Evolutionary conservation across 2,113 vertebrate genomes (phyloP).

Genomic region (Sinosuthora webbiana): DNA sequence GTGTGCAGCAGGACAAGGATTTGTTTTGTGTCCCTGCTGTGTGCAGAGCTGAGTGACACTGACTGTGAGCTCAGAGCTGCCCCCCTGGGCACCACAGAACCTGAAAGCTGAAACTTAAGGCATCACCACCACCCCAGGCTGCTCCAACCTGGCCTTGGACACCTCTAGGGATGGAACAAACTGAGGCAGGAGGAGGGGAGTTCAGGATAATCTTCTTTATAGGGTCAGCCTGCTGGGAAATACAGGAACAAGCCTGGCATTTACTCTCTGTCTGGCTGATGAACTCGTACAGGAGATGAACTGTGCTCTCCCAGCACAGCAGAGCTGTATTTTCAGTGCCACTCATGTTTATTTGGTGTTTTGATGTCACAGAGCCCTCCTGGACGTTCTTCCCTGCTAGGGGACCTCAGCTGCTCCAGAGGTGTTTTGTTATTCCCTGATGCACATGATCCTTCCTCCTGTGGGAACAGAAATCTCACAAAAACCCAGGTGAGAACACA

Average conservation of each 20-base stretch:
- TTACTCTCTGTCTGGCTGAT: not conserved
- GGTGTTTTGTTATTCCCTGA: not conserved
- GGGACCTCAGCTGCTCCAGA: too few relatives aligned
- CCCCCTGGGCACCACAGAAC: too few relatives aligned
- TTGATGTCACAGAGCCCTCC: not conserved
- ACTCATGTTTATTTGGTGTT: accelerated
- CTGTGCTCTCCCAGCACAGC: not conserved
- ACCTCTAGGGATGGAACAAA: not conserved
- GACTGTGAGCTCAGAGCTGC: too few relatives aligned
- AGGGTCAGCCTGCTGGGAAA: not conserved
- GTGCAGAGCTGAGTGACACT: too few relatives aligned
- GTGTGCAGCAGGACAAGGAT: too few relatives aligned
- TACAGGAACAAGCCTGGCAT: not conserved
- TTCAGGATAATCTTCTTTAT: not conserved
- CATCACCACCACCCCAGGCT: too few relatives aligned
- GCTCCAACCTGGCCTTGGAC: not conserved
- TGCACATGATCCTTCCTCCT: not conserved
- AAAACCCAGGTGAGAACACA: not conserved
- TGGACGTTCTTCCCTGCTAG: too few relatives aligned
- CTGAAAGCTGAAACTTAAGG: too few relatives aligned
- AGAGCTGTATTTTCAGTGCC: not conserved
- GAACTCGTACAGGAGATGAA: not conserved
- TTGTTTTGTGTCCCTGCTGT: too few relatives aligned
- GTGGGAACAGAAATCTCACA: not conserved
- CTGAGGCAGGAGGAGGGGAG: not conserved